phyloP scores from a whole-genome alignment of 1,140 invertebrate species.

The Bombus confusus region DNA sequence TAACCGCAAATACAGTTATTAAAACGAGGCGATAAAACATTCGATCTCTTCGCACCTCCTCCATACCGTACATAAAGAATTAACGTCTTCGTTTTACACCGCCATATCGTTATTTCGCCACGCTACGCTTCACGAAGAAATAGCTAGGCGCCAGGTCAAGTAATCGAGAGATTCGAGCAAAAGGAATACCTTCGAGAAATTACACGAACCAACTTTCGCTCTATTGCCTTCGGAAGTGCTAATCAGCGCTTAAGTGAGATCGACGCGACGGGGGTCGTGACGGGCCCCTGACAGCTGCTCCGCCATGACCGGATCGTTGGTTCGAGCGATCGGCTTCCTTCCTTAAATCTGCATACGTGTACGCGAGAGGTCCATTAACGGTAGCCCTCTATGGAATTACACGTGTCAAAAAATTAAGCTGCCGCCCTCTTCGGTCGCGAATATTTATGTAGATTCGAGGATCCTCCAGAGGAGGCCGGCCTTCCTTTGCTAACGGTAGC shows the following conservation, averaged over 20 bases:
- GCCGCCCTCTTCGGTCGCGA: slow-evolving; percentile 11
- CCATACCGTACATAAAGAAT: background rate
- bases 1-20: too few species aligned
- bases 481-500: slow-evolving; percentile 68
- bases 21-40: too few species aligned
- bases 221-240: slow-evolving; percentile 33
- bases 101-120: background rate
- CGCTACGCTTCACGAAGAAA: background rate
- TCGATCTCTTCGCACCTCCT: too few species aligned
- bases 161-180: background rate
- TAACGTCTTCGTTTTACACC: background rate
- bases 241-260: slow-evolving; percentile 62
- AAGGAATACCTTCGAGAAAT: slow-evolving; percentile 1
- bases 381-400: slow-evolving; percentile 62
- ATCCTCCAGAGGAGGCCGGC: slow-evolving; percentile 37
- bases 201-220: background rate
- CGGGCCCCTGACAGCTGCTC: slow-evolving; percentile 15
- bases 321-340: slow-evolving; percentile 58
- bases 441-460: slow-evolving; percentile 73
- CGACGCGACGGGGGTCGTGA: slow-evolving; percentile 57
- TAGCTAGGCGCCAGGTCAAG: background rate
- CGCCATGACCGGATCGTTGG: slow-evolving; percentile 34
- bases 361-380: slow-evolving; percentile 71
- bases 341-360: slow-evolving; percentile 68
- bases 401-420: slow-evolving; percentile 73